Evolutionary conservation across 2,888 invertebrate species (phyloP), one percentile per base, ranked within the genome.

Genomic region (Macropis europaea): DNA sequence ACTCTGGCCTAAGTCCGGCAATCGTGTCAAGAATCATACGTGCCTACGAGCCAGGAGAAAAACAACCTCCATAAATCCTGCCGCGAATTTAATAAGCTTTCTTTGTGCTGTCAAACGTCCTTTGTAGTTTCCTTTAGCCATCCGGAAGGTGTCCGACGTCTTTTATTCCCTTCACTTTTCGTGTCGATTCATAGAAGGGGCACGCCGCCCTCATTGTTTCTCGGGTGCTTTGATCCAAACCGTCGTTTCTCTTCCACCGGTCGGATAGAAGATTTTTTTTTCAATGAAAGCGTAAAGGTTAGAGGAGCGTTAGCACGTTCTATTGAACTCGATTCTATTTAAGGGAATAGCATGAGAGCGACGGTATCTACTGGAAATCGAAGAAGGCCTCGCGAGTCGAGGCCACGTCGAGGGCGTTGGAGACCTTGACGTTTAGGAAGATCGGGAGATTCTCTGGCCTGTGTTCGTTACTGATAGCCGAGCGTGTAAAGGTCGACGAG

Each of bases 271-370:
- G 13, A 40, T 43, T 40, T 24, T 66, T 53, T 72, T 59, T 54
- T 60, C 72, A 57, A 61, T 28, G 47, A 54, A 45, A 53, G 71
- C 54, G 38, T 40, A 26, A 59, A 53, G 57, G 68, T 53, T 59
- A 30, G 36, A 32, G 28, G 34, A 30, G 40, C 17, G 40, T 59
- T 59, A 30, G 43, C 32, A 30, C 38, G 52, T 42, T 57, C 67
- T 57, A 57, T 69, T 45, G 50, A 57, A 45, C 67, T 52, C 67
- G 67, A 54, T 48, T 67, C 62, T 67, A 67, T 69, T 69, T 67
- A 45, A 69, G 57, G 69, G 36, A 13, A 13, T 30, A 19, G 28
- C 40, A 24, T 2, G n/a, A 13, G 3, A 17, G 40, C 19, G 40
- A 52, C n/a, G 43, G 52, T 57, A 64, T 45, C 59, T 50, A 17